phyloP scores from a whole-genome alignment of 2,797 vertebrate species.

The Tinamus major region DNA sequence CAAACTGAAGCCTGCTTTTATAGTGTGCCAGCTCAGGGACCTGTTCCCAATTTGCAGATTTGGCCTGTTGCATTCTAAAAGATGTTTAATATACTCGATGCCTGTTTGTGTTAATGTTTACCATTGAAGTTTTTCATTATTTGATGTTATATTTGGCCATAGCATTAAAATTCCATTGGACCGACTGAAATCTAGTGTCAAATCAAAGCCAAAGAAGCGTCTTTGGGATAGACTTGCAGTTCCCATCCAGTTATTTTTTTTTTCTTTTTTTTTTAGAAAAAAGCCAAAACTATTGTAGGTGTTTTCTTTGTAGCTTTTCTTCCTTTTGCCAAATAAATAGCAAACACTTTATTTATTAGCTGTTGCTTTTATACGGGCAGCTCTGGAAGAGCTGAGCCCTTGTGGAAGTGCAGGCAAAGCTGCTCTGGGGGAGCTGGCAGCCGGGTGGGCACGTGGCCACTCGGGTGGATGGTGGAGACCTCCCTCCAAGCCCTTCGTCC shows the following conservation, averaged over 20 bases:
- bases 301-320: conserved; percentile 34
- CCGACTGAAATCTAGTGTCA: conserved; percentile 62
- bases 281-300: conserved; percentile 25
- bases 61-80: conserved; percentile 71
- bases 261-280: neutral
- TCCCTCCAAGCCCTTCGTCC: neutral
- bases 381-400: neutral
- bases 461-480: neutral
- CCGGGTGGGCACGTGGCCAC: neutral
- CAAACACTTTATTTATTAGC: conserved; percentile 19
- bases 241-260: conserved; percentile 31
- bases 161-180: conserved; percentile 65
- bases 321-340: conserved; percentile 50
- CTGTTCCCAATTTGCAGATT: conserved; percentile 79
- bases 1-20: conserved; percentile 73
- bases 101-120: conserved; percentile 78
- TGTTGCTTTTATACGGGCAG: neutral
- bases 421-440: neutral
- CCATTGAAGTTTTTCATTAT: conserved; percentile 79
- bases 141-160: conserved; percentile 81
- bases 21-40: conserved; percentile 74
- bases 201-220: conserved; percentile 71
- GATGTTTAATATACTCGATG: conserved; percentile 77
- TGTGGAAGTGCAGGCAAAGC: neutral
- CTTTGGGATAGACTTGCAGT: conserved; percentile 67